Conservation (phyloP, 2,113 vertebrate genomes). For the Aix galericulata region DNA sequence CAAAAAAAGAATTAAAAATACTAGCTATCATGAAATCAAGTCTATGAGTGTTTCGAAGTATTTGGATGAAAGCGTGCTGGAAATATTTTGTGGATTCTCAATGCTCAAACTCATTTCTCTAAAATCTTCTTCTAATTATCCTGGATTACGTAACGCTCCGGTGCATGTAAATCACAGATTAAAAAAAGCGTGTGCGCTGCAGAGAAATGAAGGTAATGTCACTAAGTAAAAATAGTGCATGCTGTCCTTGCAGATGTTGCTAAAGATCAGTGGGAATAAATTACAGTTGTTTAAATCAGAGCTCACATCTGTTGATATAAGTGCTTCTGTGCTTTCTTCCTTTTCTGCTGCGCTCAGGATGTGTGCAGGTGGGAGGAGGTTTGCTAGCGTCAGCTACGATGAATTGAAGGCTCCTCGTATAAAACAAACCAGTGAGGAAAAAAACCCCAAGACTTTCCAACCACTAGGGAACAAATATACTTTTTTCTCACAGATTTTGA, state of each 20-base stretch:
- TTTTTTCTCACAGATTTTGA: neutral
- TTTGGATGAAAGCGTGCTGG: neutral
- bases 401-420: neutral
- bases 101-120: neutral
- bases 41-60: neutral
- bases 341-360: neutral
- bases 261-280: neutral
- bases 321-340: neutral
- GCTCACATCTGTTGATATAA: neutral
- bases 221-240: neutral
- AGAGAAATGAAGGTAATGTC: neutral
- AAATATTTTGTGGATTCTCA: neutral
- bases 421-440: neutral
- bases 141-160: neutral
- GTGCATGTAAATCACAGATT: accelerated
- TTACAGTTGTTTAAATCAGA: neutral
- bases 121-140: neutral
- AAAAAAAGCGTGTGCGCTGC: neutral
- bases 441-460: neutral
- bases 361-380: neutral
- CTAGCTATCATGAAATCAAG: neutral
- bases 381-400: neutral
- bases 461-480: neutral
- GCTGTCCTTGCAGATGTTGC: neutral
- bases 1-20: neutral